phyloP scores from a whole-genome alignment of 2,113 vertebrate genomes.

The Pagrus major region DNA sequence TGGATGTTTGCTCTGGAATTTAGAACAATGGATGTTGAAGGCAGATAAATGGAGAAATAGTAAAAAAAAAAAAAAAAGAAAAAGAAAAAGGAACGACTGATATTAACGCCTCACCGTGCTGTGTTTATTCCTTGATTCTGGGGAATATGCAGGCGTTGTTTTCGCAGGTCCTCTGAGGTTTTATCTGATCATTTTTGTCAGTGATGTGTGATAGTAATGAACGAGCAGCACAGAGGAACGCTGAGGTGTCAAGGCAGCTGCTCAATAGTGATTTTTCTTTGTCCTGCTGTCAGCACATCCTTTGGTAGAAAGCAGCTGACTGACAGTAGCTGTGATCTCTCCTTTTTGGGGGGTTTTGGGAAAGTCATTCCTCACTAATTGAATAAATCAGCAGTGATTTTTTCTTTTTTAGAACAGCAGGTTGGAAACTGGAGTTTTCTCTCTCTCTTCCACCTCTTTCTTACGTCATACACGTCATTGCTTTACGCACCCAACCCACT shows the following conservation, averaged over 20 bases:
- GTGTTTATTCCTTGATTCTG: too few species aligned
- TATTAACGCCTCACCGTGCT: neutral
- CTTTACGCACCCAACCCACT: constrained; percentile 14
- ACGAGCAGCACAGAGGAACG: neutral
- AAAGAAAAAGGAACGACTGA: neutral
- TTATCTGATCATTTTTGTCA: neutral
- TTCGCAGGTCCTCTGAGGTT: neutral
- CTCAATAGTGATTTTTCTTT: constrained; percentile 17
- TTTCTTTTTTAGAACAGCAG: constrained; percentile 16
- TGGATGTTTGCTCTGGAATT: neutral
- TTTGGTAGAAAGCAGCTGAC: constrained; percentile 16
- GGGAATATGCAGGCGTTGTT: neutral
- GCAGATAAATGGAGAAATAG: neutral
- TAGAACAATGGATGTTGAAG: constrained; percentile 11
- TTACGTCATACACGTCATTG: constrained; percentile 35
- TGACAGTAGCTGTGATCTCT: constrained; percentile 30
- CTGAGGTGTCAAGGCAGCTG: constrained; percentile 17
- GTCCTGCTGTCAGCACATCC: constrained; percentile 48
- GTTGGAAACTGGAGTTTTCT: constrained; percentile 6
- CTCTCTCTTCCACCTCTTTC: neutral
- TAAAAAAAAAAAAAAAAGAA: neutral
- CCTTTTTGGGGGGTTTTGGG: constrained; percentile 37
- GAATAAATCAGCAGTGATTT: constrained; percentile 46
- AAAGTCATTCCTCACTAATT: constrained; percentile 53
- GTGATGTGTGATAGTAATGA: neutral